Evolutionary conservation across 2,888 invertebrate species (phyloP), one percentile per base, ranked within the genome.

Genomic region (Drosophila pullipes): DNA sequence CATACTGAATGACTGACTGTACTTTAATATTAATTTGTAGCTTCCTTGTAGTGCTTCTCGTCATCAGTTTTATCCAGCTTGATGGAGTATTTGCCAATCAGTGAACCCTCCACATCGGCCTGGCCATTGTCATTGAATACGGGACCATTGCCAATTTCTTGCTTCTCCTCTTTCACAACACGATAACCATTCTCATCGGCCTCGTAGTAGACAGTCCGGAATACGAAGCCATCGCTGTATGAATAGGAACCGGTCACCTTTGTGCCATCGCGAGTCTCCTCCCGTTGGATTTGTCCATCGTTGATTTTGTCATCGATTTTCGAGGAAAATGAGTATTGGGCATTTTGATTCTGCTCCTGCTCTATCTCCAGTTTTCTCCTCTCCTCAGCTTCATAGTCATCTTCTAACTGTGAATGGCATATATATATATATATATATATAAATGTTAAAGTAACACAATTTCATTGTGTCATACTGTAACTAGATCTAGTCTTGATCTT

Each of bases 151-250:
- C 94, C 94, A 74, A 95, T 94, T 16, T 94, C 93, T 83, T 94
- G 91, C 53, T 91, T 93, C 4, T 93, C 92, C 71, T 94, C 94
- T 76, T 94, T 94, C n/a, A 94, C 91, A 22, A 95, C 94, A 82
- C 95, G 93, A 91, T 95, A 95, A 66, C 95, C 95, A 72, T 95
- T 94, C 83, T 95, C 94, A 91, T 95, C 95, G 81, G 95, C 95
- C 64, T 93, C 94, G 85, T 95, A 95, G 73, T 94, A 92, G 0
- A 95, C 94, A 0, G 94, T 95, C 30, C 95, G 94, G 82, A 92
- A 93, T 79, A 94, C 94, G 82, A 92, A 95, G 1, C 95, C 95
- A 91, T 95, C 95, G 74, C 94, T 94, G 92, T 95, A 95, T 7
- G 94, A 94, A 88, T 95, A 95, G 73, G 93, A 92, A 4, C 95